These are phyloP conservation scores for Scleropages formosus DNA, from an alignment of 2,797 vertebrate species.

Conservation along the genomic window DNA sequence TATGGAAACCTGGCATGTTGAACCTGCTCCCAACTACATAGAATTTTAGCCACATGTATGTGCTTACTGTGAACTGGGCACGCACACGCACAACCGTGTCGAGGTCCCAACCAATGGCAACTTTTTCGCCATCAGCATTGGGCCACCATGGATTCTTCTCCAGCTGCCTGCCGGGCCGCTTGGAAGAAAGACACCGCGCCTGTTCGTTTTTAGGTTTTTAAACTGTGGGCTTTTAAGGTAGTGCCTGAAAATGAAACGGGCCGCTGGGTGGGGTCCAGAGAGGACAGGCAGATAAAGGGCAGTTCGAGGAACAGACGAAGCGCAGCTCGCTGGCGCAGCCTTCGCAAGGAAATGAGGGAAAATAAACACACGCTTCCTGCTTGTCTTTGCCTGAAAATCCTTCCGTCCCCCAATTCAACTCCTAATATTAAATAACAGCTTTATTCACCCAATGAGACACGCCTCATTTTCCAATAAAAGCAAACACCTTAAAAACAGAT, in stretches of 20 bases:
- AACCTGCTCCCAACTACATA: not conserved
- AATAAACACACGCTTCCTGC: constrained; percentile 78
- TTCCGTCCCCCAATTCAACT: constrained; percentile 43
- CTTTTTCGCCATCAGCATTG: no score
- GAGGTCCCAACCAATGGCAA: no score
- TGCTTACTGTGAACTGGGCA: not conserved
- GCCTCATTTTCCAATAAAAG: constrained; percentile 15
- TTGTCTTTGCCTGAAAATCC: constrained; percentile 62
- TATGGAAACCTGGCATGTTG: not conserved
- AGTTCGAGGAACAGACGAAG: constrained; percentile 52
- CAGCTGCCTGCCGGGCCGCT: not conserved
- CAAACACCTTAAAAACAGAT: not conserved
- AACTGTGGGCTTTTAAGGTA: constrained; percentile 11
- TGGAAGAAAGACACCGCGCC: not conserved
- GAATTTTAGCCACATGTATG: not conserved
- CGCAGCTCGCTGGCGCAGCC: constrained; percentile 56
- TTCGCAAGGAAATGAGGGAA: constrained; percentile 74
- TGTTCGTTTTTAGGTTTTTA: not conserved
- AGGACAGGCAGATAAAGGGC: constrained; percentile 46
- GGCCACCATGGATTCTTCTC: no score
- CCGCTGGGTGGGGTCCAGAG: not conserved
- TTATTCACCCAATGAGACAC: constrained; percentile 1
- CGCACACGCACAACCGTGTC: no score
- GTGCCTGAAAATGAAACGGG: not conserved
- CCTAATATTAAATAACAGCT: constrained; percentile 40